Base-by-base conservation (phyloP, 2,797 vertebrate species). In the Graptemys geographica region DNA sequence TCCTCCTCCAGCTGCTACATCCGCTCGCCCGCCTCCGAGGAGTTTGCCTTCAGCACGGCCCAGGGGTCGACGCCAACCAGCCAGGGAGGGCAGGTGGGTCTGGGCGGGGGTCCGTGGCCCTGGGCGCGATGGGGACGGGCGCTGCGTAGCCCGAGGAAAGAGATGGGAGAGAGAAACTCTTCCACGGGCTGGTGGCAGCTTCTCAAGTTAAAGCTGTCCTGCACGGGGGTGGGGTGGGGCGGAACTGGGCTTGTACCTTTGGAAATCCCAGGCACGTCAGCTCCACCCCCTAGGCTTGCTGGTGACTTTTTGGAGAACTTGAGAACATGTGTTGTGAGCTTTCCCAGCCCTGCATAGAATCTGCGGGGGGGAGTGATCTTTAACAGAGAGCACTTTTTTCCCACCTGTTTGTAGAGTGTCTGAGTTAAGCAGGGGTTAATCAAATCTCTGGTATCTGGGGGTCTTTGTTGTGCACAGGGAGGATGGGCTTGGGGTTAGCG, bases 1-100 rank as follows among this genome's bases (percentile, higher is more conserved):
- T 99, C 99, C 28, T 99, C 99, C 52, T 98, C 99, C 53, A 98
- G 98, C 96, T 98, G 98, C 97, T 99, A 99, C n/a, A 98, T 98
- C 76, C 84, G 94, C 47, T 92, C 94, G 0, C 92, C 97, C 12
- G 95, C 93, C 33, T 92, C 96, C 3, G 96, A 97, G 47, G 95
- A 94, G 83, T 95, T 96, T 72, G 89, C 97, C 96, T 56, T 95
- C 98, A 5, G 86, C 97, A 74, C 96, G 86, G 89, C 94, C 6
- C 92, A 92, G 83, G 96, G 87, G 33, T 16, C n/a, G 2, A 72
- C 65, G 10, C 65, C 65, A 23, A 41, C n/a, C 9, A 72, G n/a
- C 65, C 65, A 72, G 65, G 65, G 18, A 41, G 65, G n/a, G 28
- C 69, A 65, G 84, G 51, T 47, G 41, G 12, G 56, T 44, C 9